These are phyloP conservation scores for Pygoscelis antarcticus DNA, from an alignment of 2,113 vertebrate species.

Conservation along the genomic window DNA sequence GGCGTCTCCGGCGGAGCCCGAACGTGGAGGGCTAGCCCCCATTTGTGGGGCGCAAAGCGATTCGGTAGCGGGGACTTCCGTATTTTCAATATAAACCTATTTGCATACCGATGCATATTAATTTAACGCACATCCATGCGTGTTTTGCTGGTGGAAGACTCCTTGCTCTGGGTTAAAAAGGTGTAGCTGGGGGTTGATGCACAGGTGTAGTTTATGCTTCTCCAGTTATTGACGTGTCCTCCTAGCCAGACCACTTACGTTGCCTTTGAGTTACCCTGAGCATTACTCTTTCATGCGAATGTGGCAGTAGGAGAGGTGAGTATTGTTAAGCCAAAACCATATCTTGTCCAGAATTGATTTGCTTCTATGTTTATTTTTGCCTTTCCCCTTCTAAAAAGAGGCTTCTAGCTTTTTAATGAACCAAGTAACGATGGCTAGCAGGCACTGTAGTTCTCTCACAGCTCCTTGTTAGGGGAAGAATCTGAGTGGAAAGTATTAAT, in stretches of 20 bases:
- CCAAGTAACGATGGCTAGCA: not conserved
- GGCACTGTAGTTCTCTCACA: not conserved
- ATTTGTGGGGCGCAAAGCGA: accelerated
- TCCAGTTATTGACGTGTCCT: accelerated
- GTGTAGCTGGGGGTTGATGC: not conserved
- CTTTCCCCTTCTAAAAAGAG: not conserved
- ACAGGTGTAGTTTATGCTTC: accelerated
- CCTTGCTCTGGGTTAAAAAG: not conserved
- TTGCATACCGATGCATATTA: accelerated
- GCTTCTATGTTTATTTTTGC: not conserved
- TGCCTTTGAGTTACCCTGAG: not conserved
- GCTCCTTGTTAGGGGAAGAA: not conserved
- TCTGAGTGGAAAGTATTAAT: not conserved
- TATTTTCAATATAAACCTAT: accelerated
- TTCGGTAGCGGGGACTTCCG: accelerated
- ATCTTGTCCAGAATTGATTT: not conserved
- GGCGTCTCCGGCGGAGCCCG: accelerated
- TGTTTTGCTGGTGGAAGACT: accelerated
- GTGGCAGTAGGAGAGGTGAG: too few relatives aligned
- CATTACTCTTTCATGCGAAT: not conserved
- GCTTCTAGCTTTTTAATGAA: not conserved
- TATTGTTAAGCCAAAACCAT: not conserved
- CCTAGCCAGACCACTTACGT: accelerated
- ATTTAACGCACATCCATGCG: accelerated
- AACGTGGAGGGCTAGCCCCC: accelerated